Evolutionary conservation across 2,113 vertebrate species (phyloP).

Genomic region (Xyrauchen texanus): DNA sequence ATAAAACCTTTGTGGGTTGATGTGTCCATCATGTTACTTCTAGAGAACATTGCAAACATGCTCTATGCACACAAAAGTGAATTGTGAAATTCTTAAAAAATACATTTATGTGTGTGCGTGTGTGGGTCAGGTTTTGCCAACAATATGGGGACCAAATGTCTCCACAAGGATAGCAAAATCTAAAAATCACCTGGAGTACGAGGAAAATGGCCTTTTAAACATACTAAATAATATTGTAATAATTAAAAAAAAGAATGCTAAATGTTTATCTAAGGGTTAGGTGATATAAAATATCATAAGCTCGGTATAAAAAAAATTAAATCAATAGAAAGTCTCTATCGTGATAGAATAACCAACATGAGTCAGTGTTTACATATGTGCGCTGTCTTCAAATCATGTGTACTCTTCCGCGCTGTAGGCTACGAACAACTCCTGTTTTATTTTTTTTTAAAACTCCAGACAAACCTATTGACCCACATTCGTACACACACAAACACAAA

Average conservation of each 20-base stretch:
- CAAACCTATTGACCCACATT: constrained; percentile 32
- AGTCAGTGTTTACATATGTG: background rate
- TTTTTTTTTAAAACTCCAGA: constrained; percentile 9
- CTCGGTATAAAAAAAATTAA: no score
- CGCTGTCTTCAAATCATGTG: constrained; percentile 8
- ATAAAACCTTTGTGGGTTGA: background rate
- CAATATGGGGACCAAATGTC: no score
- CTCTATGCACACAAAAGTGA: no score
- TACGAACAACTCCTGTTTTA: constrained; percentile 23
- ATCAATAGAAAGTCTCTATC: no score
- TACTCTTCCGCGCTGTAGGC: constrained; percentile 6
- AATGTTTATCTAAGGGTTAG: no score
- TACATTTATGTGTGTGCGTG: background rate
- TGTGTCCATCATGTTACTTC: background rate
- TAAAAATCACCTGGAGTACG: no score
- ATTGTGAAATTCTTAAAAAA: background rate
- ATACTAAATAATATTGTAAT: no score
- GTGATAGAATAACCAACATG: no score
- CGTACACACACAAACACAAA: constrained; percentile 1
- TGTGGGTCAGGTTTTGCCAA: background rate
- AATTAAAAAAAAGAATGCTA: no score
- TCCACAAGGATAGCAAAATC: no score
- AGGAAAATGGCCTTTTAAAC: no score
- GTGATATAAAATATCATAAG: no score
- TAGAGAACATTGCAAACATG: background rate